Percentiles rank a stretch among this genome's conserved stretches.
phyloP scores from a whole-genome alignment of 2,113 vertebrate genomes.

The Spea multiplicata region DNA sequence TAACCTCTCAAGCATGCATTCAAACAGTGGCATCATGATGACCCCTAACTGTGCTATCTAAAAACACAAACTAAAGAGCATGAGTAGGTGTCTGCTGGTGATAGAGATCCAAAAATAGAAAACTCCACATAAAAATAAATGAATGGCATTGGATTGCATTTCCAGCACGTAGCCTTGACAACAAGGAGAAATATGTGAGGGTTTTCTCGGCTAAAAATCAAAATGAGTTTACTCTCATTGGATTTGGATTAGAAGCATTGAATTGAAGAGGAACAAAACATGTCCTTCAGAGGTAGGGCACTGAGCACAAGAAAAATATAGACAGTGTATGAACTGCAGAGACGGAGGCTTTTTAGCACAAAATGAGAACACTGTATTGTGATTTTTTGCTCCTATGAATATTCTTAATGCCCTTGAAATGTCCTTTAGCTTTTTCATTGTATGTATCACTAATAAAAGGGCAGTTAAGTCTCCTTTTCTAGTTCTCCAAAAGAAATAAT shows the following conservation, averaged over 20 bases:
- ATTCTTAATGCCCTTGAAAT: conserved; percentile 14
- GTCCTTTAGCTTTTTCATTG: not conserved
- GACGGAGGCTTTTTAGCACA: not conserved
- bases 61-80: conserved; percentile 6
- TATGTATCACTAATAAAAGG: not conserved
- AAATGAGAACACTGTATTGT: not conserved
- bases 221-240: conserved; percentile 27
- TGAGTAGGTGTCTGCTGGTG: conserved; percentile 26
- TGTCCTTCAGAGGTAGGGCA: conserved; percentile 27
- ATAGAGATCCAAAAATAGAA: conserved; percentile 36
- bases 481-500: conserved; percentile 20
- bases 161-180: conserved; percentile 42
- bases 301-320: not conserved
- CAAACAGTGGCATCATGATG: not conserved
- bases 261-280: conserved; percentile 14
- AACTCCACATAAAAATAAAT: conserved; percentile 34
- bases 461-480: not conserved
- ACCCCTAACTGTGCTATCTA: conserved; percentile 1
- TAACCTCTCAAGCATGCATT: not conserved
- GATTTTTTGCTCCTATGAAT: not conserved
- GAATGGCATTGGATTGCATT: conserved; percentile 28
- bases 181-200: conserved; percentile 26
- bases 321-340: not conserved
- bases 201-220: conserved; percentile 26
- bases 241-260: conserved; percentile 19